These are phyloP conservation scores for Caracal caracal DNA, from an alignment of 2,113 vertebrate species.

Conservation along the genomic window DNA sequence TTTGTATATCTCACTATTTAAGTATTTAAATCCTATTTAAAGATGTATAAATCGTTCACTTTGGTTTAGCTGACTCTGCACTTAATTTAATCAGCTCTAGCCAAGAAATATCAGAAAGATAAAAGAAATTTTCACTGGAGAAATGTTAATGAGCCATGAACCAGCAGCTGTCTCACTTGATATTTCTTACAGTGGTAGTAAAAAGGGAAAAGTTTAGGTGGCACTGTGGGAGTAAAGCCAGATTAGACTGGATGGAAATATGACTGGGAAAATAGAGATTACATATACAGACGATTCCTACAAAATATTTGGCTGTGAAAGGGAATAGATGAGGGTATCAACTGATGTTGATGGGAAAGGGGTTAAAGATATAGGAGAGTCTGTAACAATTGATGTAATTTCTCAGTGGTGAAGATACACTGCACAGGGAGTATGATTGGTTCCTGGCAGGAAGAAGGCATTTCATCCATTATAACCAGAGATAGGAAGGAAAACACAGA, in stretches of 20 bases:
- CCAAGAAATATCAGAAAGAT: neutral
- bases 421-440: neutral
- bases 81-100: neutral
- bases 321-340: neutral
- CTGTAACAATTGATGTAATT: neutral
- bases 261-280: neutral
- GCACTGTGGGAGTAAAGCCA: neutral
- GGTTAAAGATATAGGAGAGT: neutral
- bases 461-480: neutral
- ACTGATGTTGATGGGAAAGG: neutral
- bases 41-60: neutral
- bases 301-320: neutral
- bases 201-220: neutral
- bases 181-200: neutral
- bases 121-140: neutral
- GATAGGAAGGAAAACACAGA: neutral
- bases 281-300: neutral
- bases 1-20: conserved; percentile 24
- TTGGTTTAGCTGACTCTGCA: conserved; percentile 25
- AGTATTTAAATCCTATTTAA: conserved; percentile 49
- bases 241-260: neutral
- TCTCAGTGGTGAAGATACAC: neutral
- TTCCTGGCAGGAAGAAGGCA: neutral
- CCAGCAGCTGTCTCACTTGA: neutral
- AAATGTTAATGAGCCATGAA: neutral